Evolutionary conservation across 2,113 vertebrate genomes (phyloP).

Genomic region (Damaliscus lunatus): DNA sequence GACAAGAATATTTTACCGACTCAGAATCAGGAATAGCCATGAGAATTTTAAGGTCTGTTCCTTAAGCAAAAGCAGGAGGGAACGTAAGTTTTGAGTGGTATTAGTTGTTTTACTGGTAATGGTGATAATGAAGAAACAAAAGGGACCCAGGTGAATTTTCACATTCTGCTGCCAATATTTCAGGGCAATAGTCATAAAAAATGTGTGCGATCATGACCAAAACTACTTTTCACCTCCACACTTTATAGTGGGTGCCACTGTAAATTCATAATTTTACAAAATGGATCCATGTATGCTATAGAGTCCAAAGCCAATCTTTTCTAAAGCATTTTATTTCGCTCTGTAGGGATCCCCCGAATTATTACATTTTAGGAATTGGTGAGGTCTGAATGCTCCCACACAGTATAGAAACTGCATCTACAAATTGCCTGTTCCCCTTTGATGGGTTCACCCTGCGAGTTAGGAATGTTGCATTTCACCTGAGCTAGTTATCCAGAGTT

Average conservation of each 20-base stretch:
- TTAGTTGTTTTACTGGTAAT: neutral
- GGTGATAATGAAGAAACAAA: fast-evolving
- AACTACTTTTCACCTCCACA: neutral
- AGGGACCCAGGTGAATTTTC: neutral
- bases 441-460: neutral
- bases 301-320: neutral
- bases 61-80: neutral
- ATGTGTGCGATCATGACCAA: neutral
- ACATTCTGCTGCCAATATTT: neutral
- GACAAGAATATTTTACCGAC: fast-evolving
- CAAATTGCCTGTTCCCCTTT: neutral
- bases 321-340: neutral
- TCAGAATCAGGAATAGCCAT: neutral
- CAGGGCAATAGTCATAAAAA: neutral
- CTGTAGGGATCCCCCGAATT: neutral
- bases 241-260: too few species aligned
- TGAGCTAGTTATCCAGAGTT: neutral
- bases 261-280: neutral
- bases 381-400: neutral
- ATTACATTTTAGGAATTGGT: neutral
- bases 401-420: too few species aligned
- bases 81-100: fast-evolving
- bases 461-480: neutral
- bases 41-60: too few species aligned
- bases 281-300: neutral